Evolutionary conservation across 2,113 vertebrate genomes (phyloP).

Genomic region (Passer montanus): DNA sequence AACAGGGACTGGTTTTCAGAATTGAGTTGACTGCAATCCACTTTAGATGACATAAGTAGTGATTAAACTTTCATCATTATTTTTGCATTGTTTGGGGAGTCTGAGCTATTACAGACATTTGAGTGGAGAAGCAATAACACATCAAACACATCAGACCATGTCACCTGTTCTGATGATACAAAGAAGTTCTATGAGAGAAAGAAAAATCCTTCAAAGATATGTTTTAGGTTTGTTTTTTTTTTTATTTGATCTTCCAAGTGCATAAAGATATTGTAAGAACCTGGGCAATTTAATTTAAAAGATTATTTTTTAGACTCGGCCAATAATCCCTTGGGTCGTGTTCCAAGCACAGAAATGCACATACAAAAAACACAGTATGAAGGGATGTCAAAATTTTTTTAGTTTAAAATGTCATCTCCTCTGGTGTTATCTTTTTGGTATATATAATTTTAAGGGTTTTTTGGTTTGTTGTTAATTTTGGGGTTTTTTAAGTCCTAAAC

Average conservation of each 20-base stretch:
- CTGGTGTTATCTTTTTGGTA: not conserved
- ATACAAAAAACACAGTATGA: not conserved
- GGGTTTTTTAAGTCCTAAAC: conserved; percentile 4
- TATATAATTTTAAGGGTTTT: not conserved
- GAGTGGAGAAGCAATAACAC: not conserved
- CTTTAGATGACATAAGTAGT: not conserved
- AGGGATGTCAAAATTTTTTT: not conserved
- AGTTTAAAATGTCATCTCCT: not conserved
- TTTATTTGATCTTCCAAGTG: not conserved
- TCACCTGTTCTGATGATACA: not conserved
- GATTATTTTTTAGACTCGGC: not conserved
- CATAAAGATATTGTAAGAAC: not conserved
- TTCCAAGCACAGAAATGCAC: not conserved
- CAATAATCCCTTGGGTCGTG: not conserved
- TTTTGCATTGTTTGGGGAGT: not conserved
- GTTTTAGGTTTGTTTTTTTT: not conserved
- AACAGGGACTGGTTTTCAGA: not conserved
- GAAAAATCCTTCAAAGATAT: not conserved
- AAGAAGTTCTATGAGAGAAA: not conserved
- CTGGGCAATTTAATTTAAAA: not conserved
- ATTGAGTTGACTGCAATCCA: not conserved
- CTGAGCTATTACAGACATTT: not conserved
- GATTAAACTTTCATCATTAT: not conserved
- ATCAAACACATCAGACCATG: not conserved
- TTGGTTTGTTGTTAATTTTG: not conserved